Base-by-base conservation (phyloP, 37 sponge, comb jelly and placozoan genomes). In the Chondrosia reniformis region DNA sequence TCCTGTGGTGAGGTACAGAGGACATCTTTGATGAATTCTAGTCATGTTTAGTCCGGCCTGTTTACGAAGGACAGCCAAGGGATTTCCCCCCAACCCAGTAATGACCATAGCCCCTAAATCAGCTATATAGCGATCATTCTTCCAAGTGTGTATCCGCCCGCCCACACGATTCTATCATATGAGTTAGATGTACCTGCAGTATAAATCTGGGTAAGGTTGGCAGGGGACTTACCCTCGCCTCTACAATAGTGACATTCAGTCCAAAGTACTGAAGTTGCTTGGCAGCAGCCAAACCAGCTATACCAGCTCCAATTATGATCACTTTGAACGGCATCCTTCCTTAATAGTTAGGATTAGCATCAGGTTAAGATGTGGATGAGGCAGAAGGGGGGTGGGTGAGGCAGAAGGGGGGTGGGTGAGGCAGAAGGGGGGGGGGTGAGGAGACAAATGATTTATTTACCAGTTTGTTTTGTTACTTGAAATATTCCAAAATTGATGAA, bases 21-120 rank as follows among this genome's bases (percentile, higher is more conserved):
- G 99, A 78, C 99, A 98, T 3, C 88, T 81, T 13, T 93, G 87
- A 33, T 92, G 81, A 45, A 98, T 98, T 63, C 84, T 93, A 57
- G 88, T 84, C 85, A 98, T 83, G 24, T 95, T 88, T 42, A 98
- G 81, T 31, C 65, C 75, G 0, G 90, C 76, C 78, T 98, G 99
- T 58, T 93, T 95, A 45, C 85, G 76, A 7, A 98, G 34, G 0
- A 95, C 84, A 65, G 93, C 84, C 21, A 98, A 75, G 21, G 99
- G 99, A 66, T 98, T 98, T 13, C 99, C 99, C n/a, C 97, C 99
- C 38, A 98, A 78, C 9, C 99, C 99, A 41, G 99, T 98, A 41
- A 98, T 84, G 52, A 98, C 99, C 99, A 98, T 98, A 61, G 99
- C 99, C 1, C 99, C 99, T 34, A 98, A 79, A 69, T 98, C 99